A percentile compares a stretch with the other conserved stretches of the same genome.
Conservation (phyloP, 1,140 invertebrate genomes). For the Trichonephila inaurata region DNA sequence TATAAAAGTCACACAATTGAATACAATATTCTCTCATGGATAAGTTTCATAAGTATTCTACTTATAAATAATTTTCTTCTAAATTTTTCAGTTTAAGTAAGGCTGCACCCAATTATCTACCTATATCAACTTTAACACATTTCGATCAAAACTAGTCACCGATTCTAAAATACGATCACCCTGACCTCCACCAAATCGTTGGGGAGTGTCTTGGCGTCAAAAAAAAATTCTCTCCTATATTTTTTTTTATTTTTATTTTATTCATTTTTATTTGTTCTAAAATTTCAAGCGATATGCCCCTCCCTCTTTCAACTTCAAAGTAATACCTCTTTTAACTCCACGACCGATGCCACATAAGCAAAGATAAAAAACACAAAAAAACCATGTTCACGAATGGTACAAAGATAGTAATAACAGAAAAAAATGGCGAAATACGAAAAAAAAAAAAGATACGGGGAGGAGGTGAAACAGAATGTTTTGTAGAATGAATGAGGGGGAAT, state of each 20-base stretch:
- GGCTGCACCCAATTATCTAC: background rate
- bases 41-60: background rate
- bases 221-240: background rate
- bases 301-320: slow-evolving; percentile 38
- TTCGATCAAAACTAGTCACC: background rate
- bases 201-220: slow-evolving; percentile 10
- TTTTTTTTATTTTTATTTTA: background rate
- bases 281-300: slow-evolving; percentile 11
- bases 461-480: background rate
- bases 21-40: no score
- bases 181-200: slow-evolving; percentile 1
- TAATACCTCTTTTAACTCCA: slow-evolving; percentile 15
- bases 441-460: background rate
- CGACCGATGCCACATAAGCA: background rate
- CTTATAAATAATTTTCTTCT: background rate
- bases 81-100: background rate
- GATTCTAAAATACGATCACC: background rate
- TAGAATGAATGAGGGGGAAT: background rate
- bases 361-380: background rate
- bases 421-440: background rate
- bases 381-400: slow-evolving; percentile 4
- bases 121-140: background rate
- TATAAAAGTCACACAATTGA: background rate
- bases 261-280: slow-evolving; percentile 6
- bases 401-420: background rate